A percentile compares a stretch with the other conserved stretches of the same genome.
Evolutionary conservation across 2,797 vertebrate genomes (phyloP).

Genomic region (Clarias platycephalus): DNA sequence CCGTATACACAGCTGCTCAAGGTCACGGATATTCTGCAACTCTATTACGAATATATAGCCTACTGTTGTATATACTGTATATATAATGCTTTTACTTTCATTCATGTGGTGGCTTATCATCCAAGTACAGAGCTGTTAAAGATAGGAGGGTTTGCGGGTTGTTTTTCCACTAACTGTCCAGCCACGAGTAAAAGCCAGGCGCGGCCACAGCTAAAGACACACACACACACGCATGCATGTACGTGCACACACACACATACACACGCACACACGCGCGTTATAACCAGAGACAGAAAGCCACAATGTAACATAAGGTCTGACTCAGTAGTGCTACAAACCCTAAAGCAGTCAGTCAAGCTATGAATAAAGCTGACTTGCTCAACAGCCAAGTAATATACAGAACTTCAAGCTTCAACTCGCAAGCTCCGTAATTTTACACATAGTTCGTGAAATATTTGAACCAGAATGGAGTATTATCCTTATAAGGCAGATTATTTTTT

Average conservation of each 20-base stretch:
- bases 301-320: conserved; percentile 10
- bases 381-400: background rate
- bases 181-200: background rate
- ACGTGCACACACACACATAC: background rate
- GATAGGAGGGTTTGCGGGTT: background rate
- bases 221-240: background rate
- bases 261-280: background rate
- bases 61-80: background rate
- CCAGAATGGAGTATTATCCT: no score
- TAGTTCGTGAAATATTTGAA: background rate
- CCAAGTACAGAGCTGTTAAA: background rate
- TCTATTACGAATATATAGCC: background rate
- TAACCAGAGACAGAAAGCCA: background rate
- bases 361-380: background rate
- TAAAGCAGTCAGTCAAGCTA: background rate
- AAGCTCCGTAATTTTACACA: no score
- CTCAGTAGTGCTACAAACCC: background rate
- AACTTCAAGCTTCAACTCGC: background rate
- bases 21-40: conserved; percentile 15
- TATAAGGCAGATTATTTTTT: background rate
- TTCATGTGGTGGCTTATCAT: background rate
- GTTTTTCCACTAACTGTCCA: conserved; percentile 4
- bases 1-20: conserved; percentile 4
- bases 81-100: background rate
- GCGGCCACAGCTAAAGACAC: background rate